phyloP scores from a whole-genome alignment of 2,113 vertebrate genomes.

The Ammodytes dubius region DNA sequence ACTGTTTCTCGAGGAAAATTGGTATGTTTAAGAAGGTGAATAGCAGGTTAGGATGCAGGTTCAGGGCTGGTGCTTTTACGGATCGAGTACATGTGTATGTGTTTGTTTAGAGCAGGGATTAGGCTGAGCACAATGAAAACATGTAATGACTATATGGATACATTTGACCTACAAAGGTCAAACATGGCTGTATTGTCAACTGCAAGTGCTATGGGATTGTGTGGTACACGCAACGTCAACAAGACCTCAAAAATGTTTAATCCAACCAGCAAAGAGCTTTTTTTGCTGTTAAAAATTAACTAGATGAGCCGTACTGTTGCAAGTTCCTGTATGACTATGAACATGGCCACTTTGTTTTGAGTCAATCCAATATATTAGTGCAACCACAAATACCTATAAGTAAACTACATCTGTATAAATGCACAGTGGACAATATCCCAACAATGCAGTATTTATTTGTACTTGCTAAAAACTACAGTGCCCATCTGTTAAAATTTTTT shows the following conservation, averaged over 20 bases:
- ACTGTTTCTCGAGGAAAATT: slow-evolving; percentile 60
- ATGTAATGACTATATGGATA: slow-evolving; percentile 13
- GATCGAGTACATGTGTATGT: slow-evolving; percentile 37
- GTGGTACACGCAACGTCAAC: not conserved
- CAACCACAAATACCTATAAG: not conserved
- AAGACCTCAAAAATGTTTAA: not conserved
- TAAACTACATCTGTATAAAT: not conserved
- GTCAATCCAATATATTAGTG: not conserved
- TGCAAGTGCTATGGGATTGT: not conserved
- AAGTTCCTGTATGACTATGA: not conserved
- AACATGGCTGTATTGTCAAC: not conserved
- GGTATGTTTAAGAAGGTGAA: slow-evolving; percentile 53
- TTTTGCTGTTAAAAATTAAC: not conserved
- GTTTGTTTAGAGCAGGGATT: slow-evolving; percentile 37
- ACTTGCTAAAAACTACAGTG: not conserved
- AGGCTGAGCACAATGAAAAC: slow-evolving; percentile 18
- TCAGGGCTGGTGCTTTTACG: slow-evolving; percentile 22
- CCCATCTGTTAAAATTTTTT: not conserved
- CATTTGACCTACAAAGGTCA: slow-evolving; percentile 21
- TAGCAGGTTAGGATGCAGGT: slow-evolving; percentile 49
- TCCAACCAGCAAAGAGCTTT: too few species aligned
- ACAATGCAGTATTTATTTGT: not conserved
- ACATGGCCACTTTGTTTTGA: not conserved
- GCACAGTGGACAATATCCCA: not conserved
- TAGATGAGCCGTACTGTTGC: not conserved